A percentile compares a stretch with the other conserved stretches of the same genome.
Evolutionary conservation across 2,797 vertebrate genomes (phyloP).

Genomic region (Falco naumanni): DNA sequence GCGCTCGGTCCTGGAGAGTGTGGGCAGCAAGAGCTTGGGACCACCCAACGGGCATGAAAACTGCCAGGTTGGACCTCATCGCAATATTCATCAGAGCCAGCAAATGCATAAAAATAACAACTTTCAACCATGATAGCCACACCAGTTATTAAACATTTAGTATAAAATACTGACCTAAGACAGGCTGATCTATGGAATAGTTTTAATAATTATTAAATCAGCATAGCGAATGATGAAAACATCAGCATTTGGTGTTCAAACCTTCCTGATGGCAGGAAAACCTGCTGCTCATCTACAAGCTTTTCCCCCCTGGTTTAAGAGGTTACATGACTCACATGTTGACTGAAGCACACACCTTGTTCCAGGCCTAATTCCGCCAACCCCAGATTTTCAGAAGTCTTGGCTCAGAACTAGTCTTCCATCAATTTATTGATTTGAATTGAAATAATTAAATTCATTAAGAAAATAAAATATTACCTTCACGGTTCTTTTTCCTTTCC

Average conservation of each 20-base stretch:
- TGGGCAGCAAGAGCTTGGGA: neutral
- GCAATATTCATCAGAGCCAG: neutral
- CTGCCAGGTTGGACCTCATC: neutral
- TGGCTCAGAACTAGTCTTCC: neutral
- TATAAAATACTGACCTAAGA: neutral
- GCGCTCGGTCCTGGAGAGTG: neutral
- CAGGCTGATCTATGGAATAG: neutral
- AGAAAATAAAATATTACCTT: neutral
- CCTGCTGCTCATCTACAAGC: neutral
- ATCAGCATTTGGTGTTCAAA: neutral
- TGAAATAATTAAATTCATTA: neutral
- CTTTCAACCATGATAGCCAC: neutral
- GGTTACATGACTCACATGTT: fast-evolving
- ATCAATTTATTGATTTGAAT: neutral
- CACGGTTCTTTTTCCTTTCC: neutral
- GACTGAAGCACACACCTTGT: fast-evolving
- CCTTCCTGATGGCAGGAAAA: neutral
- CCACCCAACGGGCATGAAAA: neutral
- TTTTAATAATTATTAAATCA: neutral
- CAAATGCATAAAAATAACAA: neutral
- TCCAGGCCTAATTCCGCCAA: neutral
- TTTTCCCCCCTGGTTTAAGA: neutral
- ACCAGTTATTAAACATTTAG: neutral
- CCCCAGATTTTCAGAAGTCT: neutral
- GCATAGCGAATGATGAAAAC: neutral